These are phyloP conservation scores for Mergus octosetaceus DNA, from an alignment of 2,797 vertebrate genomes.

Conservation along the genomic window DNA sequence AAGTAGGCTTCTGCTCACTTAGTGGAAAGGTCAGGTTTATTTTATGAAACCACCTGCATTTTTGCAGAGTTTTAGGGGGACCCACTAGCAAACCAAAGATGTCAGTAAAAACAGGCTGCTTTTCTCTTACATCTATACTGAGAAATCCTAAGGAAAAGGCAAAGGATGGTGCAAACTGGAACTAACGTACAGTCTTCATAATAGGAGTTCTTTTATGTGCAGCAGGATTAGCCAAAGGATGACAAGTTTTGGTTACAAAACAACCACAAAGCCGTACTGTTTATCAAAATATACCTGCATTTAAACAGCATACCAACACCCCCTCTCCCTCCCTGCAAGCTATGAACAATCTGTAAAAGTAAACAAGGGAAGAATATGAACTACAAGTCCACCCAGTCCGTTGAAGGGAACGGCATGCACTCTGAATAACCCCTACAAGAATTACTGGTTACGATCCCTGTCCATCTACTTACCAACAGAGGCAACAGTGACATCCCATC, in stretches of 20 bases:
- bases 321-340: neutral
- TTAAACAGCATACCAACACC: neutral
- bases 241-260: neutral
- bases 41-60: neutral
- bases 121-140: neutral
- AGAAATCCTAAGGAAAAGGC: neutral
- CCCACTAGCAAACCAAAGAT: neutral
- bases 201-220: neutral
- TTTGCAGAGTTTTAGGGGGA: neutral
- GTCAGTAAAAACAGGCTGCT: neutral
- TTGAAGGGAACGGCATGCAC: neutral
- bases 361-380: neutral
- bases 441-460: neutral
- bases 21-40: conserved; percentile 26
- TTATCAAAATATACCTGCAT: neutral
- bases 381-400: neutral
- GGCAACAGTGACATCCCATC: conserved; percentile 93
- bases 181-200: neutral
- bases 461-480: conserved; percentile 82
- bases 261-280: neutral
- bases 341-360: neutral
- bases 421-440: neutral
- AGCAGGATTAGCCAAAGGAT: neutral
- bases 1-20: conserved; percentile 44
- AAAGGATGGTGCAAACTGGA: neutral